Percentiles rank a stretch among this genome's conserved stretches.
Evolutionary conservation across 2,888 invertebrate genomes (phyloP).

Genomic region (Escarpia spicata): DNA sequence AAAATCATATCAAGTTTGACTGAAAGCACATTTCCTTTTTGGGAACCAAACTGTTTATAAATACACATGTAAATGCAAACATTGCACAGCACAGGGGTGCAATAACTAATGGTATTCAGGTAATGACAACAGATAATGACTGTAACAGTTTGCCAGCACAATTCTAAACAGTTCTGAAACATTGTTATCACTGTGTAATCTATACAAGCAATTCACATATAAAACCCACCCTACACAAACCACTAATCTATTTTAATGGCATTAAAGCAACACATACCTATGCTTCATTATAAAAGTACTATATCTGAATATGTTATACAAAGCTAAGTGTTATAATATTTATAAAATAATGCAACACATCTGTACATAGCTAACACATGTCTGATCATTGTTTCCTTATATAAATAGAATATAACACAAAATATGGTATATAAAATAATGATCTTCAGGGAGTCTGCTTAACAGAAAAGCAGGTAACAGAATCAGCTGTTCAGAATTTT

Average conservation of each 20-base stretch:
- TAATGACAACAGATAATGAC: background rate
- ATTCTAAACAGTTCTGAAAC: background rate
- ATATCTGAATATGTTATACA: too few species aligned
- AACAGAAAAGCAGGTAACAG: background rate
- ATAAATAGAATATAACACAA: background rate
- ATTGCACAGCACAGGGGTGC: background rate
- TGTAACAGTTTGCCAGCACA: background rate
- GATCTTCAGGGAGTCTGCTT: background rate
- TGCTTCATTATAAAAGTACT: too few species aligned
- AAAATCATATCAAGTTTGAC: too few species aligned
- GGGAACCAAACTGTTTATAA: background rate
- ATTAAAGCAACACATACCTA: too few species aligned
- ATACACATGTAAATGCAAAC: background rate
- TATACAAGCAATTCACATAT: too few species aligned
- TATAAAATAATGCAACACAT: too few species aligned
- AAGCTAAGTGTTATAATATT: too few species aligned
- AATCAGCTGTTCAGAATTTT: too few species aligned
- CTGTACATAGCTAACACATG: too few species aligned
- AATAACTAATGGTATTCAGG: background rate
- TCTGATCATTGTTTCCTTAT: background rate
- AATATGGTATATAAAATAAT: background rate
- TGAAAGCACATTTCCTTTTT: background rate
- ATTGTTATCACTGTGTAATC: too few species aligned
- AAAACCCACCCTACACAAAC: too few species aligned
- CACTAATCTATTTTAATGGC: too few species aligned